Conservation (phyloP, 2,113 vertebrate species). For the Taxidea taxus region DNA sequence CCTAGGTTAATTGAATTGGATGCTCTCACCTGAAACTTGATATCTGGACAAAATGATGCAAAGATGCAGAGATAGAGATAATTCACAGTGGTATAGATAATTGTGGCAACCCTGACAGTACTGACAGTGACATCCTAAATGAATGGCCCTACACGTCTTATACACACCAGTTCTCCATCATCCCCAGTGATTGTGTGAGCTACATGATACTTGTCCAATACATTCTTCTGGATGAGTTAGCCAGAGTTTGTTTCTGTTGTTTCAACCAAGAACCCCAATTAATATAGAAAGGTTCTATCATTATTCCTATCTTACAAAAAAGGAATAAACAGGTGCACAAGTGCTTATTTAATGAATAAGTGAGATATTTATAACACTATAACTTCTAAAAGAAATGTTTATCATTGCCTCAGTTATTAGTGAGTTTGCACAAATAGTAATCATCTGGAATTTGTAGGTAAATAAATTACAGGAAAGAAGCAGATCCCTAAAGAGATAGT, state of each 20-base stretch:
- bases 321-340: neutral
- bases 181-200: neutral
- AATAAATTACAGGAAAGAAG: neutral
- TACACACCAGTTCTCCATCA: neutral
- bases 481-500: neutral
- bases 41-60: neutral
- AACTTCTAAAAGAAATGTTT: neutral
- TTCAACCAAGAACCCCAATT: neutral
- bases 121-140: neutral
- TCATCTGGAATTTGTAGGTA: neutral
- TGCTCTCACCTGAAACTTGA: neutral
- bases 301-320: neutral
- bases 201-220: neutral
- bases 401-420: slow-evolving; percentile 1
- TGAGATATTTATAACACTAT: neutral
- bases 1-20: neutral
- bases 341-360: neutral
- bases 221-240: neutral
- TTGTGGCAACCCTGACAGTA: neutral
- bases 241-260: neutral
- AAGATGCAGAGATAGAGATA: neutral
- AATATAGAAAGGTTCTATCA: neutral
- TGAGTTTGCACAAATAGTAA: neutral
- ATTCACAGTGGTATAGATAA: neutral
- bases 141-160: neutral